These are phyloP conservation scores for Tetranychus piercei DNA, from an alignment of 2,888 invertebrate genomes.

Conservation along the genomic window DNA sequence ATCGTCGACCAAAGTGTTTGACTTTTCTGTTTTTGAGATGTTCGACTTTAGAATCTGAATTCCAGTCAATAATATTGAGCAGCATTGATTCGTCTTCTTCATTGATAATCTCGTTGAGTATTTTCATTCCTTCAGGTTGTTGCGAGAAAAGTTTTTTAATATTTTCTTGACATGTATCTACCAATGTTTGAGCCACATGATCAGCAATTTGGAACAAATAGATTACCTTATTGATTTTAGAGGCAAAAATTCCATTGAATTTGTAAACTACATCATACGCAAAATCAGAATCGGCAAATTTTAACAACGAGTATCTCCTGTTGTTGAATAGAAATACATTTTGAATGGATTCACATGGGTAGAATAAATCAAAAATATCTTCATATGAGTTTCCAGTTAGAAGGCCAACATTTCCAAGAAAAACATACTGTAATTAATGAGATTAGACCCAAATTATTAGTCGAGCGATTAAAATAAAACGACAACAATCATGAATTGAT, in stretches of 20 bases:
- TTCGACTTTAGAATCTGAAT: neutral
- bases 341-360: neutral
- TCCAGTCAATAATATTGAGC: neutral
- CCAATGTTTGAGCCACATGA: neutral
- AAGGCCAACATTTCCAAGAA: neutral
- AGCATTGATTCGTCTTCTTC: neutral
- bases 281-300: neutral
- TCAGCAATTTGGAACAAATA: neutral
- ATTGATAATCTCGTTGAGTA: neutral
- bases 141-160: neutral
- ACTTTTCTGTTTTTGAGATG: constrained; percentile 60
- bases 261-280: neutral
- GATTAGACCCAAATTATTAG: too few relatives aligned
- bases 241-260: neutral
- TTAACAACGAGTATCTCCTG: neutral
- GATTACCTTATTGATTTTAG: neutral
- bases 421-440: neutral
- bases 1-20: constrained; percentile 77
- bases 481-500: neutral
- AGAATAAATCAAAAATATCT: neutral
- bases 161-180: neutral
- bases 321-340: neutral
- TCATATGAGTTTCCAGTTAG: neutral
- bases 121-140: neutral
- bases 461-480: too few relatives aligned